Evolutionary conservation across 2,113 vertebrate species (phyloP).

Genomic region (Mirza zaza): DNA sequence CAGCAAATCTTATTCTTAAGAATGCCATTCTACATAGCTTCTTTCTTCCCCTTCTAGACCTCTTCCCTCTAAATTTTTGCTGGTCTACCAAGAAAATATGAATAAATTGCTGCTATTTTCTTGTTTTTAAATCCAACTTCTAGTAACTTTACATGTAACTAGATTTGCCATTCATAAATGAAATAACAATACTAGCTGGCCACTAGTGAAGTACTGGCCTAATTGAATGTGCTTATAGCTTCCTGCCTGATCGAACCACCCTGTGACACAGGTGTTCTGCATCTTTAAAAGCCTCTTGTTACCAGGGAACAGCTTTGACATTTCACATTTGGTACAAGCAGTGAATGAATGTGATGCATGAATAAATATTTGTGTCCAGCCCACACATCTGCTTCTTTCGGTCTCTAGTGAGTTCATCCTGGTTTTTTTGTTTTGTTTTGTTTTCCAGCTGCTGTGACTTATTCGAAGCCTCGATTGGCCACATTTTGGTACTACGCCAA

Average conservation of each 20-base stretch:
- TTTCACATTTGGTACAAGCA: conserved; percentile 65
- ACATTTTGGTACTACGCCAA: conserved; percentile 96
- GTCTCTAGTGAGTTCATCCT: conserved; percentile 70
- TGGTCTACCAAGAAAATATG: background rate
- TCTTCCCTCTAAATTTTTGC: background rate
- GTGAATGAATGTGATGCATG: conserved; percentile 70
- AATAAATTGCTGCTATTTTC: conserved; percentile 9
- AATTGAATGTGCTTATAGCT: conserved; percentile 47
- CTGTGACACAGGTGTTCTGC: conserved; percentile 70
- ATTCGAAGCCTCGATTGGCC: conserved; percentile 91
- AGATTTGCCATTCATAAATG: conserved; percentile 42
- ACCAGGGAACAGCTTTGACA: conserved; percentile 66
- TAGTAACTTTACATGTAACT: conserved; percentile 34
- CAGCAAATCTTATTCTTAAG: background rate
- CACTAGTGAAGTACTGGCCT: conserved; percentile 36
- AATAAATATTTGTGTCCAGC: conserved; percentile 75
- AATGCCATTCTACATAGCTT: background rate
- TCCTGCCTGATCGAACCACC: conserved; percentile 56
- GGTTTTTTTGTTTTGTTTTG: conserved; percentile 57
- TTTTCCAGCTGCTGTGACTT: conserved; percentile 90
- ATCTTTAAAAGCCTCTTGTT: conserved; percentile 72
- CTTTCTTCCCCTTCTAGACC: background rate
- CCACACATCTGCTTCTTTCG: conserved; percentile 72
- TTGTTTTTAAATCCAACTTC: conserved; percentile 22
- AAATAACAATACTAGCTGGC: conserved; percentile 3